These are phyloP conservation scores for Conger conger DNA, from an alignment of 2,113 vertebrate genomes.

Conservation along the genomic window DNA sequence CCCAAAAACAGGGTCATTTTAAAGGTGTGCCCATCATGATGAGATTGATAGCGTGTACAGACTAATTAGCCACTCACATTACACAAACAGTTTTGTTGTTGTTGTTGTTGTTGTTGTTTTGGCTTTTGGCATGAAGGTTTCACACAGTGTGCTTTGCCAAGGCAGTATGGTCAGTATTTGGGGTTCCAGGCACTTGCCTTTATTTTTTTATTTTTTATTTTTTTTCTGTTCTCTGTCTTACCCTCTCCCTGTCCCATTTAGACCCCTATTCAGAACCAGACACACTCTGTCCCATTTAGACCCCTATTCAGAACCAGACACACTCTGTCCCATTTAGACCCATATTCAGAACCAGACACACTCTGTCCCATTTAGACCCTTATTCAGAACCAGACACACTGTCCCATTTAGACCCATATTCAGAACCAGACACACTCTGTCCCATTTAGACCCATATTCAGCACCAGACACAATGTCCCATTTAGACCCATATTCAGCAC, in stretches of 20 bases:
- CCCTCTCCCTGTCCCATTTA: background rate
- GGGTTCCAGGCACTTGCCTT: background rate
- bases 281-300: no score
- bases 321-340: background rate
- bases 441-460: no score
- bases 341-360: no score
- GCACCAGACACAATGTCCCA: no score
- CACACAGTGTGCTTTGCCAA: background rate
- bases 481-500: no score
- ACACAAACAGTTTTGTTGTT: constrained; percentile 29
- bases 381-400: no score
- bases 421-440: no score
- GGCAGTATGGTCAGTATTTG: background rate
- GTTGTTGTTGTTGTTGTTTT: no score
- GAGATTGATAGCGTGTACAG: background rate
- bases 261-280: background rate
- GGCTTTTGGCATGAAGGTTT: background rate
- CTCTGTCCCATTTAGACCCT: no score
- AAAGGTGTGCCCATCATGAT: background rate
- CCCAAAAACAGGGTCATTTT: background rate
- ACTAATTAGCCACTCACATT: background rate
- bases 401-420: no score
- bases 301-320: background rate
- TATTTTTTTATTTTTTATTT: no score
- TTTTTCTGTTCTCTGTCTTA: background rate